These are phyloP conservation scores for Mixornis gularis DNA, from an alignment of 2,113 vertebrate genomes.

Conservation along the genomic window DNA sequence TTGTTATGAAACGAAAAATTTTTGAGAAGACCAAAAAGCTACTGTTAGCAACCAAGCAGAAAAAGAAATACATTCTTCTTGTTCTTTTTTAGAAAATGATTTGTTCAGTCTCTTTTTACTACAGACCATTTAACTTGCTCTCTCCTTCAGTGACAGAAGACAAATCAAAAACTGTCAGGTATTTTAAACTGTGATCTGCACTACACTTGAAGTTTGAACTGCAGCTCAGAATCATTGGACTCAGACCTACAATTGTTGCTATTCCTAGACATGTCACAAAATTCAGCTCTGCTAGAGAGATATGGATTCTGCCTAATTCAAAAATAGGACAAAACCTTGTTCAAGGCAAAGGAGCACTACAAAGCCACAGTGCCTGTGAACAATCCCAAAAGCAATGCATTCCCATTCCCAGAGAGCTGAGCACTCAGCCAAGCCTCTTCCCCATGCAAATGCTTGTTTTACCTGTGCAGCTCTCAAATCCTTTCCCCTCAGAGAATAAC, in stretches of 20 bases:
- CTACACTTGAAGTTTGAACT: conserved; percentile 19
- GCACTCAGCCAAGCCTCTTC: not conserved
- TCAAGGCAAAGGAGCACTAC: not conserved
- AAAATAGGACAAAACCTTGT: not conserved
- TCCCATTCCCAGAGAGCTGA: not conserved
- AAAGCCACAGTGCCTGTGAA: not conserved
- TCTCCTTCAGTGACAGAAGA: conserved; percentile 12
- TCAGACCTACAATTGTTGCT: conserved; percentile 11
- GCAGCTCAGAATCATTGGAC: not conserved
- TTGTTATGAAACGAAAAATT: not conserved
- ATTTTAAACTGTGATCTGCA: conserved; percentile 29
- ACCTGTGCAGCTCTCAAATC: not conserved
- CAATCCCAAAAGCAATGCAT: not conserved
- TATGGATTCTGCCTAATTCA: not conserved
- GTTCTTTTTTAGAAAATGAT: not conserved
- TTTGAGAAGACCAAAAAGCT: not conserved
- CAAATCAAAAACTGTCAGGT: conserved; percentile 21
- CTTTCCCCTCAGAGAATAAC: not conserved
- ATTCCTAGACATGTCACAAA: conserved; percentile 17
- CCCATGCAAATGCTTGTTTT: not conserved
- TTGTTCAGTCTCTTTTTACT: conserved; percentile 18
- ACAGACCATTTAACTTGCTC: conserved; percentile 41
- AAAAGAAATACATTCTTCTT: not conserved
- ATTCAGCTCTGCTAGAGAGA: not conserved
- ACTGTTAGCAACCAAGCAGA: not conserved